Evolutionary conservation across 1,140 invertebrate species (phyloP).

Genomic region (Gonioctena quinquepunctata): DNA sequence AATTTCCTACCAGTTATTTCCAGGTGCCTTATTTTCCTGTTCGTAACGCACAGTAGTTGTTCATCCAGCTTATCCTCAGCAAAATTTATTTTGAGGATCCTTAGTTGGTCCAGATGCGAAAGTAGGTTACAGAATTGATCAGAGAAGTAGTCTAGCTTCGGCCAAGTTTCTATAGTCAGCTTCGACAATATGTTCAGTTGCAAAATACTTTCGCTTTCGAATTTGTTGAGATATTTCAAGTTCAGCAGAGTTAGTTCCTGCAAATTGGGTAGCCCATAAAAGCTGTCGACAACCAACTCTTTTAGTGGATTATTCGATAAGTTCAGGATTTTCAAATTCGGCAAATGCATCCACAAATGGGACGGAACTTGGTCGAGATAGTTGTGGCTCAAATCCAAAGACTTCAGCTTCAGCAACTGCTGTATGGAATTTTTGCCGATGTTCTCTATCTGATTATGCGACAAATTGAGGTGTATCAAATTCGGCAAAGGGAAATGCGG

Average conservation of each 20-base stretch:
- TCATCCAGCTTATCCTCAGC: slow-evolving; percentile 70
- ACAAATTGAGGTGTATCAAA: slow-evolving; percentile 75
- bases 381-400: slow-evolving; percentile 70
- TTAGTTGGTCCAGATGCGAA: slow-evolving; percentile 59
- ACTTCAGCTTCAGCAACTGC: slow-evolving; percentile 65
- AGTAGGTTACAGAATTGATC: slow-evolving; percentile 65
- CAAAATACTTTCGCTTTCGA: slow-evolving; percentile 69
- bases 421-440: slow-evolving; percentile 67
- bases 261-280: slow-evolving; percentile 61
- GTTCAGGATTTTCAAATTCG: slow-evolving; percentile 49
- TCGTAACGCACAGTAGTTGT: slow-evolving; percentile 73
- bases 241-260: slow-evolving; percentile 62
- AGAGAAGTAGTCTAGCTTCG: slow-evolving; percentile 64
- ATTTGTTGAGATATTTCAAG: slow-evolving; percentile 63
- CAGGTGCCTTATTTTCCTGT: slow-evolving; percentile 75
- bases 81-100: slow-evolving; percentile 63
- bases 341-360: slow-evolving; percentile 58
- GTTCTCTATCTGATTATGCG: slow-evolving; percentile 70
- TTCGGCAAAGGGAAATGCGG: slow-evolving; percentile 74
- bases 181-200: slow-evolving; percentile 65
- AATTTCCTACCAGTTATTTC: slow-evolving; percentile 77
- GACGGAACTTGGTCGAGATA: slow-evolving; percentile 67
- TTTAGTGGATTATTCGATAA: slow-evolving; percentile 53
- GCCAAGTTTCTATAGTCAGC: slow-evolving; percentile 68
- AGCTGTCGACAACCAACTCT: slow-evolving; percentile 56